Conservation (phyloP, 2,797 vertebrate genomes). For the Cyprinella venusta region DNA sequence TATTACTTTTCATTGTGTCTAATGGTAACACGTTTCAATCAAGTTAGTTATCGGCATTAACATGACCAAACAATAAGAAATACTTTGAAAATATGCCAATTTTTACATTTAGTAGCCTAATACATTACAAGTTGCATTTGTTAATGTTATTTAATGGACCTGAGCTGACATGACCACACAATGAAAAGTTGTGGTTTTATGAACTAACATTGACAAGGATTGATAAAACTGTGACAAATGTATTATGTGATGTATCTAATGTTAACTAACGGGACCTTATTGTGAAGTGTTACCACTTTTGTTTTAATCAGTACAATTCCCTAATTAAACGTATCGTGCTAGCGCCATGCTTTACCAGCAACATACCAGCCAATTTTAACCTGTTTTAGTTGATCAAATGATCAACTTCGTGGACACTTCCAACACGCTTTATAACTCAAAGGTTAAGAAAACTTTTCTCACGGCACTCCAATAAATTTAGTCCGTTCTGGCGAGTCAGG, state of each 20-base stretch:
- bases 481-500: not conserved
- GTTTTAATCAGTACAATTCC: not conserved
- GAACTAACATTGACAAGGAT: not conserved
- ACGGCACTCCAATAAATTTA: not conserved
- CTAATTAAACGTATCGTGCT: not conserved
- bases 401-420: not conserved
- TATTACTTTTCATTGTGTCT: not conserved
- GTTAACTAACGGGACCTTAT: too few relatives aligned
- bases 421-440: not conserved
- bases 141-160: not conserved
- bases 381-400: not conserved
- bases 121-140: not conserved
- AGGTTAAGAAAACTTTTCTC: constrained; percentile 15
- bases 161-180: not conserved
- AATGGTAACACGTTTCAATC: not conserved
- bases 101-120: not conserved
- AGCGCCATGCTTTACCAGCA: not conserved
- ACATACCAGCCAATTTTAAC: not conserved
- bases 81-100: not conserved
- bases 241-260: not conserved
- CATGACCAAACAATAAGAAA: not conserved
- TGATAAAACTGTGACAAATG: not conserved
- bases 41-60: not conserved
- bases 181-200: not conserved
- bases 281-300: not conserved